These are phyloP conservation scores for Tenthredo livida DNA, from an alignment of 2,888 invertebrate species.

Conservation along the genomic window DNA sequence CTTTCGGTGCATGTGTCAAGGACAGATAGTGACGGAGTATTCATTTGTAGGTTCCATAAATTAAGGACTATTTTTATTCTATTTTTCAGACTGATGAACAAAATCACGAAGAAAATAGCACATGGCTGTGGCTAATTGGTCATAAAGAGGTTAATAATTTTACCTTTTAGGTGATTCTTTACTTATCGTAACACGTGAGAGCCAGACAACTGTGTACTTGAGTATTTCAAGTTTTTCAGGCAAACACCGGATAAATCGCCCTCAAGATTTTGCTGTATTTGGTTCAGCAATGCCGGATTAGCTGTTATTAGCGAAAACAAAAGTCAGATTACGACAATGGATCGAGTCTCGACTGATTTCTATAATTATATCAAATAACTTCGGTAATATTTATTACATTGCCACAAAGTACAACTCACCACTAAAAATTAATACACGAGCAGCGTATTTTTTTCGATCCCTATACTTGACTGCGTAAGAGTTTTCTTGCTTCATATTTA, in stretches of 20 bases:
- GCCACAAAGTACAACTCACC: background rate
- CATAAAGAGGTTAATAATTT: background rate
- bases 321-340: background rate
- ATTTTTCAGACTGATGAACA: too few relatives aligned
- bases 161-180: background rate
- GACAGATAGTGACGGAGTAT: too few relatives aligned
- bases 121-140: too few relatives aligned
- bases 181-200: background rate
- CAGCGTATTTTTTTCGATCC: too few relatives aligned
- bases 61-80: too few relatives aligned
- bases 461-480: too few relatives aligned
- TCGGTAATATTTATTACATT: background rate
- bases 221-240: background rate
- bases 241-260: background rate
- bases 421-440: too few relatives aligned
- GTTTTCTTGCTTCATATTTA: too few relatives aligned
- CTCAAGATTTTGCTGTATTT: background rate
- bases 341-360: background rate
- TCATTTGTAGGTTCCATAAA: too few relatives aligned
- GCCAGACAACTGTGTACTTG: background rate
- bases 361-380: background rate
- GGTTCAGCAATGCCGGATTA: background rate
- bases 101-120: background rate
- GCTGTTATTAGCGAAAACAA: background rate
- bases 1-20: too few relatives aligned